Base-by-base conservation (phyloP, 2,113 vertebrate species). In the Amphiprion ocellaris region DNA sequence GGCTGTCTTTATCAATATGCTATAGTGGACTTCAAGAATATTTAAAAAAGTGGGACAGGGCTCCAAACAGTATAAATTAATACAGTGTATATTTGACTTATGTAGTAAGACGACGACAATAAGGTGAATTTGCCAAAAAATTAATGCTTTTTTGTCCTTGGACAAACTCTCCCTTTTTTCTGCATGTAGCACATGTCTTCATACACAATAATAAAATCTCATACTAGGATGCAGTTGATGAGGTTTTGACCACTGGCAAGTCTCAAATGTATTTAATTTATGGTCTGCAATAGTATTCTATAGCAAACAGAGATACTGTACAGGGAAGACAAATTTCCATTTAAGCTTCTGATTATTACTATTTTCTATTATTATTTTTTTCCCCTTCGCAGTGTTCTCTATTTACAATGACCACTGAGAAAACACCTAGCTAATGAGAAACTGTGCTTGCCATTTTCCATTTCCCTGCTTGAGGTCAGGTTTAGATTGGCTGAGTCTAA, bases 381-480 rank as follows among this genome's bases (percentile, higher is more conserved):
- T 53, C 53, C 26, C 7, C 59, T 54, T 41, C 14, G 26, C 28
- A 68, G 65, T 54, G 65, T 74, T 80, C 14, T 79, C 68, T 84
- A 88, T 89, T 91, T 91, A 65, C 71, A 72, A 30, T 69, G 71
- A 89, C 68, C 23, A 56, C 52, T 23, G 66, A 75, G 66, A 69
- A 73, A 69, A 78, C 83, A 74, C 69, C 58, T 55, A 21, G 70
- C 74, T 90, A 92, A 92, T 92, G 90, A 90, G 69, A 93, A 92
- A 81, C n/a, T 28, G 11, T 52, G 41, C n/a, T 61, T 49, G 41
- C 52, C 23, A 65, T 88, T 91, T 65, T 83, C 63, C 61, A 73
- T 90, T 81, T 87, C 56, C 11, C 61, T 64, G 83, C 89, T 90
- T 41, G 15, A 82, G 88, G 91, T 82, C 26, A 69, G 12, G 65